phyloP scores from a whole-genome alignment of 2,113 vertebrate genomes.

The Triplophysa tibetana region DNA sequence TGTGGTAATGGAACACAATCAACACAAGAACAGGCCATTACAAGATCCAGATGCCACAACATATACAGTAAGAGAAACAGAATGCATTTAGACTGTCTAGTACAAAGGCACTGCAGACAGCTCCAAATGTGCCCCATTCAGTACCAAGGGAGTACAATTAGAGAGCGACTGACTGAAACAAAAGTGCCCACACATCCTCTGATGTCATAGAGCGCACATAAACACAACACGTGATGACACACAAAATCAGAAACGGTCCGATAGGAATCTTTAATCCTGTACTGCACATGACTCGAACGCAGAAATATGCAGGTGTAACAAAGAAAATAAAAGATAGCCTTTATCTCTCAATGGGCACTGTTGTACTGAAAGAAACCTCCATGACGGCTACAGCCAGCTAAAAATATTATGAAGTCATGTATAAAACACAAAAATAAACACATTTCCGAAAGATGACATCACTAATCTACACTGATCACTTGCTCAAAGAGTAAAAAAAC shows the following conservation, averaged over 20 bases:
- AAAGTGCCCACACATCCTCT: conserved; percentile 5
- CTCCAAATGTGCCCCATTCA: conserved; percentile 38
- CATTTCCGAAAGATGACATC: conserved; percentile 56
- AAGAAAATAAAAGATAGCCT: conserved; percentile 49
- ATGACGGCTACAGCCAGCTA: conserved; percentile 28
- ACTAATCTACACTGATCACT: conserved; percentile 49
- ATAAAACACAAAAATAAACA: conserved; percentile 36
- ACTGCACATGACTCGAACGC: conserved; percentile 23
- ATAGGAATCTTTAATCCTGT: conserved; percentile 57
- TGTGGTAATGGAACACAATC: conserved; percentile 35
- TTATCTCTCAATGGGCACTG: conserved; percentile 60
- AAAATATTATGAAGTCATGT: conserved; percentile 50
- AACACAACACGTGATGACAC: conserved; percentile 43
- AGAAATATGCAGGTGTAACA: conserved; percentile 59
- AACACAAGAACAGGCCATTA: conserved; percentile 20
- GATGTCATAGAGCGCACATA: conserved; percentile 21
- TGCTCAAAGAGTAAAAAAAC: conserved; percentile 38
- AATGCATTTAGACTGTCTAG: conserved; percentile 1
- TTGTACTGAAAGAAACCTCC: conserved; percentile 58
- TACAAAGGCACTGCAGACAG: conserved; percentile 28
- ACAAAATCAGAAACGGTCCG: conserved; percentile 59
- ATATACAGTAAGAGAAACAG: conserved; percentile 23
- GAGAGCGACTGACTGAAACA: conserved; percentile 5
- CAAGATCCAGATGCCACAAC: conserved; percentile 43
- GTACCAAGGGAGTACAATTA: conserved; percentile 43